A percentile compares a stretch with the other conserved stretches of the same genome.
Evolutionary conservation across 2,797 vertebrate species (phyloP).

Genomic region (Acanthiza pusilla): DNA sequence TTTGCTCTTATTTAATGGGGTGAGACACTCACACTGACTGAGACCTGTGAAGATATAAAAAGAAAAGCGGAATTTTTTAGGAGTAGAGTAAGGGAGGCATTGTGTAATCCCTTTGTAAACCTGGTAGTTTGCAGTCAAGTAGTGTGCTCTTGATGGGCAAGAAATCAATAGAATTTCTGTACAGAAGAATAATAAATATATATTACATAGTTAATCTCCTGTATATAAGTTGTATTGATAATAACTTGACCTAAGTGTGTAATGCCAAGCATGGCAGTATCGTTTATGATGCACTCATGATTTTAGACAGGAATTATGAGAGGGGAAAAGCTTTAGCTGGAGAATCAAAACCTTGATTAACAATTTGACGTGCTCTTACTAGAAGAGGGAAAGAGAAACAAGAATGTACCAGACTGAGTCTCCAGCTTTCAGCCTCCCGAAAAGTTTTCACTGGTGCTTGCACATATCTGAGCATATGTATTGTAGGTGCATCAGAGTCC

Average conservation of each 20-base stretch:
- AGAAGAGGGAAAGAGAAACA: neutral
- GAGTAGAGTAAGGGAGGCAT: neutral
- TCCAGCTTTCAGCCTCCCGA: neutral
- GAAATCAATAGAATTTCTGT: constrained; percentile 10
- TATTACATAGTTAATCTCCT: constrained; percentile 23
- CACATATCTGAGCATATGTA: neutral
- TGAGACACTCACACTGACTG: neutral
- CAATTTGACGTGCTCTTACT: neutral
- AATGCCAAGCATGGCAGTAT: neutral
- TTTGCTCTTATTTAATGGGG: neutral
- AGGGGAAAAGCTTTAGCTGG: neutral
- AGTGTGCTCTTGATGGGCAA: neutral
- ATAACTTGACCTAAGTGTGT: constrained; percentile 14
- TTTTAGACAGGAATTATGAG: neutral
- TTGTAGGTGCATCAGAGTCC: constrained; percentile 34
- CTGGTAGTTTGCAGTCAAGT: neutral
- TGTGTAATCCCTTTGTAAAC: neutral
- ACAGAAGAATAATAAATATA: constrained; percentile 18
- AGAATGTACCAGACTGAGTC: neutral
- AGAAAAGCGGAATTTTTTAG: neutral
- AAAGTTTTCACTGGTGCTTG: neutral
- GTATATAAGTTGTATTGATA: constrained; percentile 10
- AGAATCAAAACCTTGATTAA: neutral
- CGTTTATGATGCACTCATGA: neutral
- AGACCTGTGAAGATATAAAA: neutral